These are phyloP conservation scores for Zeuzera pyrina DNA, from an alignment of 2,888 invertebrate species.

Conservation along the genomic window DNA sequence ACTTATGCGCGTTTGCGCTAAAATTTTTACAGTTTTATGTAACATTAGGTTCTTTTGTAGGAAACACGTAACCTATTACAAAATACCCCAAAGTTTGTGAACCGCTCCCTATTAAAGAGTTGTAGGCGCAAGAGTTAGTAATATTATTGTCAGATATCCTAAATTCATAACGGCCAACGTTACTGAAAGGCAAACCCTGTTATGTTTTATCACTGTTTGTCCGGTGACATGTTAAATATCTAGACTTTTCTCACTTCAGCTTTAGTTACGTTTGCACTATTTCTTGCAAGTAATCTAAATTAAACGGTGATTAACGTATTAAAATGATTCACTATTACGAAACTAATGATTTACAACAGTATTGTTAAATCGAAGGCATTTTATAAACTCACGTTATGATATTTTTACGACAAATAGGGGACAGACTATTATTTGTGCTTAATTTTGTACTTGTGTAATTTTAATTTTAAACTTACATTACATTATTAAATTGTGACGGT, in stretches of 20 bases:
- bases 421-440: slow-evolving; percentile 36
- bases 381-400: slow-evolving; percentile 18
- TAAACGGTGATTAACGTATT: not conserved
- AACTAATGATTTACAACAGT: slow-evolving; percentile 24
- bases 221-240: slow-evolving; percentile 12
- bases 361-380: slow-evolving; percentile 28
- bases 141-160: slow-evolving; percentile 67
- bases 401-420: slow-evolving; percentile 10
- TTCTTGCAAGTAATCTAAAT: slow-evolving; percentile 12
- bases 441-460: slow-evolving; percentile 27
- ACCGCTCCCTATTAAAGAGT: slow-evolving; percentile 22
- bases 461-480: not conserved
- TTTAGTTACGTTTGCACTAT: slow-evolving; percentile 26
- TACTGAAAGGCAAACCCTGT: slow-evolving; percentile 52
- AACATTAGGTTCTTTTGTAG: slow-evolving; percentile 2
- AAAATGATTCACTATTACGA: slow-evolving; percentile 9
- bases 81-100: not conserved
- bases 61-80: slow-evolving; percentile 1
- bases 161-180: slow-evolving; percentile 52
- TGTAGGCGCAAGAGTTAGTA: slow-evolving; percentile 39
- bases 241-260: not conserved
- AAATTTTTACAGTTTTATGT: slow-evolving; percentile 2
- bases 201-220: slow-evolving; percentile 37
- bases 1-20: not conserved
- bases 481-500: no score